phyloP scores from a whole-genome alignment of 2,888 invertebrate species.

The Rhingia rostrata region DNA sequence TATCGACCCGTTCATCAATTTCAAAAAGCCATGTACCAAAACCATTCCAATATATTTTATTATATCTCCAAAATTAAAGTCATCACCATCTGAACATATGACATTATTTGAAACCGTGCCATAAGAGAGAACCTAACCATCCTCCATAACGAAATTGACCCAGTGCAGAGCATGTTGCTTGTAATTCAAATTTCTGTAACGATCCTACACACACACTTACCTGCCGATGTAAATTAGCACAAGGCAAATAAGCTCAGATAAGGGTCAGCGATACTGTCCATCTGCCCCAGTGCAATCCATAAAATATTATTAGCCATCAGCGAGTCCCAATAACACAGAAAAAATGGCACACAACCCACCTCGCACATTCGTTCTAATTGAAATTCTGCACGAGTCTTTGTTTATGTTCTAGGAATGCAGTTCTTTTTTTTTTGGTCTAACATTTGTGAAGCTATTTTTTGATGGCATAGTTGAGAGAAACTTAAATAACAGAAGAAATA shows the following conservation, averaged over 20 bases:
- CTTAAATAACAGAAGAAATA: slow-evolving; percentile 9
- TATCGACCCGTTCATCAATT: no score
- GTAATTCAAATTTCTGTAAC: background rate
- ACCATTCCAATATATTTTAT: no score
- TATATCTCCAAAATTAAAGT: no score
- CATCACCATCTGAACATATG: no score
- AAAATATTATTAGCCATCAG: slow-evolving; percentile 37
- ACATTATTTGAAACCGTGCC: no score
- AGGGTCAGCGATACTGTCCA: slow-evolving; percentile 63
- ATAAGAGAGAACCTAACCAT: no score
- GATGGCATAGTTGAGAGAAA: slow-evolving; percentile 62
- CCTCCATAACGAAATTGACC: no score
- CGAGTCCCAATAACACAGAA: slow-evolving; percentile 58
- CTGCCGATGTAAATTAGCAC: slow-evolving; percentile 23
- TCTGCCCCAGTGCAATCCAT: slow-evolving; percentile 33
- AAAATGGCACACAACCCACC: slow-evolving; percentile 68
- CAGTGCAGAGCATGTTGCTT: background rate
- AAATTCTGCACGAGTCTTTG: slow-evolving; percentile 77
- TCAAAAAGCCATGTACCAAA: no score
- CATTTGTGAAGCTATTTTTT: slow-evolving; percentile 38
- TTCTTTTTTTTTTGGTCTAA: slow-evolving; percentile 19
- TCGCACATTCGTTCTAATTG: slow-evolving; percentile 76
- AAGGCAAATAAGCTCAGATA: slow-evolving; percentile 55
- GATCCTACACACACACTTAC: background rate
- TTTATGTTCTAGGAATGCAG: slow-evolving; percentile 68